Evolutionary conservation across 2,797 vertebrate species (phyloP), one percentile per base, ranked within the genome.

Genomic region (Spinibarbus caldwelli): DNA sequence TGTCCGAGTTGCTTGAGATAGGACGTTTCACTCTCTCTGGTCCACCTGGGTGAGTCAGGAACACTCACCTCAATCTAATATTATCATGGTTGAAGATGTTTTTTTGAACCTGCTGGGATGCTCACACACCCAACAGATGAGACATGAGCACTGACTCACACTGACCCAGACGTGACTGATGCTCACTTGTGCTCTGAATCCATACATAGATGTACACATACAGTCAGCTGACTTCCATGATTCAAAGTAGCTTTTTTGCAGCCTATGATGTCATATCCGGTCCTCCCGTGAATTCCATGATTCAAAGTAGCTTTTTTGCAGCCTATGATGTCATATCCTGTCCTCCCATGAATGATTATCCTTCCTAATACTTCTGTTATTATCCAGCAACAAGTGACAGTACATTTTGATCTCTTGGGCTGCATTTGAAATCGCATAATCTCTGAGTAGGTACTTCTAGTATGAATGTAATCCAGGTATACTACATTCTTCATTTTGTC

Each of bases 1-100:
- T 95, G 26, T 99, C 97, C 0, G 97, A 98, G 91, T 96, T 99
- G 78, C 94, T 96, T 89, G 98, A 99, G 86, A 97, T 99, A 8
- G 95, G 96, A 84, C 96, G 95, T 80, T 99, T 99, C 93, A 96
- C 94, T 0, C 91, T 99, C 31, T 97, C 96, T 45, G 97, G 98
- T 29, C 97, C 97, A 5, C 98, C 98, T 6, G 98, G 98, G 98
- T 99, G 93, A 95, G 88, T 80, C 68, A 84, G 26, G 15, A 72
- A 70, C 72, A 72, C 66, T 78, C 59, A 77, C 34, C 81, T 78
- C 29, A 26, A 26, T 78, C 4, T n/a, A 26, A 77, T 49, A 34
- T 70, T 26, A 23, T 83, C 17, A 26, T 66, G 45, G 11, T 38
- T 62, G 9, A 75, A 23, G 68, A 15, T 64, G 0, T n/a, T 54